Base-by-base conservation (phyloP, 2,888 invertebrate genomes). In the Dichetophora obliterata region DNA sequence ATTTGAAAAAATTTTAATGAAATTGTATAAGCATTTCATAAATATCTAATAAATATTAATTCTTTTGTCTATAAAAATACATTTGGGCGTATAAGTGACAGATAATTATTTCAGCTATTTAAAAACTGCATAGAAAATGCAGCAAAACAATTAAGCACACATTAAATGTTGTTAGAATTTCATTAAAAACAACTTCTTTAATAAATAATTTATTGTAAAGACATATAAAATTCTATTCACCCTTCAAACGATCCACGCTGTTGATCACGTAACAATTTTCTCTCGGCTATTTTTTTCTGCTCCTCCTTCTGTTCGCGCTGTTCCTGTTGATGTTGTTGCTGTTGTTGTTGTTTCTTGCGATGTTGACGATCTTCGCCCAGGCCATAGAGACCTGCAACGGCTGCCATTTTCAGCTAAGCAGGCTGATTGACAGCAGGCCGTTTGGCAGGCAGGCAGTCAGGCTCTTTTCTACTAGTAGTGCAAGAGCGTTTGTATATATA, bases 331-430 rank as follows among this genome's bases (percentile, higher is more conserved):
- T 88, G 89, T 90, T 91, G 85, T 89, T 92, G 90, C 90, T 91
- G 90, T 90, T 89, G 88, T 75, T 88, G 89, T 80, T 89, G 88
- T 81, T 89, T 88, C 76, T 89, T 87, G 52, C 89, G 87, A 79
- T 88, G 89, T 77, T 88, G 88, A 70, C 94, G 92, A 87, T 94
- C 94, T 89, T 94, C 94, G 86, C 94, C 94, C 86, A 94, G 92
- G 85, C 94, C 94, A 88, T 94, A 95, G 78, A 94, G 92, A 86
- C 94, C 94, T 85, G 94, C 94, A 87, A 94, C 94, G 82, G 94
- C 94, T 86, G 94, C 94, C 94, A 94, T 94, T 74, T 59, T 77
- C 24, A 24, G 50, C 66, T 37, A 24, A 48, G 57, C 65, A 34
- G 22, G 59, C 59, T 37, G 59, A 24, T n/a, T 52, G 34, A 50